Base-by-base conservation (phyloP, 2,888 invertebrate species). In the Bruchidius siliquastri region DNA sequence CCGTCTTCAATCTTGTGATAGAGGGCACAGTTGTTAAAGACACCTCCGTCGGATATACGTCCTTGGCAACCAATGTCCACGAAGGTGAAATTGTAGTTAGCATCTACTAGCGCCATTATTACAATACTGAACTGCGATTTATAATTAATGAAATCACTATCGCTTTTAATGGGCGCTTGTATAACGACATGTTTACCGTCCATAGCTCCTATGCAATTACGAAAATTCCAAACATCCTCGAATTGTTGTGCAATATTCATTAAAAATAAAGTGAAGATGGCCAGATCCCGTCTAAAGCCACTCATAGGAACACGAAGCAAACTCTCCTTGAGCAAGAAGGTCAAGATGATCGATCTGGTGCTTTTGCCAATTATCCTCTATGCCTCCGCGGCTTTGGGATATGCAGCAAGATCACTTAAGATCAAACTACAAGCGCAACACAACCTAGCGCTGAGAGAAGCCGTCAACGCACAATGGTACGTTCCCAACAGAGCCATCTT, bases 41-140 rank as follows among this genome's bases (percentile, higher is more conserved):
- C 78, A 21, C 82, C 83, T 66, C 83, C 81, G 76, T 85, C 84
- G 66, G 79, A 82, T 70, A 83, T 80, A 74, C 80, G 73, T 18
- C 85, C 83, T 77, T 83, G 82, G 30, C 79, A 77, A 13, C 85
- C 84, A 70, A 83, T 77, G 77, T 84, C 82, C 10, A 84, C 82
- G 76, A 78, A 82, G 10, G 81, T 76, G 78, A 85, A 85, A n/a
- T 82, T n/a, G 75, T 85, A 86, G 75, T 86, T 78, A 21, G 84
- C 84, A 79, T 86, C 85, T 10, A 82, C 85, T 71, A 85, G 68
- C 66, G 82, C 85, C 71, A 86, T 77, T 69, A 87, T 76, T 2
- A 87, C 84, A 68, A 84, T 81, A 76, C 83, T 84, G 74, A 82
- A 82, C 75, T 75, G 75, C 0, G 67, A 74, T 81, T 85, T 85